A percentile compares a stretch with the other conserved stretches of the same genome.
phyloP scores from a whole-genome alignment of 2,113 vertebrate genomes.

The Lophura nycthemera region DNA sequence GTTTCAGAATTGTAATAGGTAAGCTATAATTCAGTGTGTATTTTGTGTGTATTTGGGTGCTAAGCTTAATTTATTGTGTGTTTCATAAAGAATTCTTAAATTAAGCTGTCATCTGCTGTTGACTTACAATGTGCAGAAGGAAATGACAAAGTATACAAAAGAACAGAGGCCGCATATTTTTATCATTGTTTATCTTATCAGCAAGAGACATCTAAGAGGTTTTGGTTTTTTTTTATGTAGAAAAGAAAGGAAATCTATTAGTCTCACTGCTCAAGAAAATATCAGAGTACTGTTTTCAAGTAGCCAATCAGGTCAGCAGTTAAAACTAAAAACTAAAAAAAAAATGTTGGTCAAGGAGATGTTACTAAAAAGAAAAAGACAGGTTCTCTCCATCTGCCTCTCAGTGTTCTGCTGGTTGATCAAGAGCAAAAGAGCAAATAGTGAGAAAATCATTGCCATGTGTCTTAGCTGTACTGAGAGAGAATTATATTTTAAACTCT shows the following conservation, averaged over 20 bases:
- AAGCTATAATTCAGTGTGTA: neutral
- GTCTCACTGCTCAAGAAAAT: neutral
- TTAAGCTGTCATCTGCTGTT: neutral
- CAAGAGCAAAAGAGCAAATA: neutral
- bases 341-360: neutral
- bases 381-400: neutral
- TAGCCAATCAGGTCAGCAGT: neutral
- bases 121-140: neutral
- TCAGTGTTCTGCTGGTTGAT: neutral
- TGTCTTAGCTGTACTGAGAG: neutral
- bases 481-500: constrained; percentile 2
- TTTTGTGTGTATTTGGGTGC: neutral
- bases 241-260: neutral
- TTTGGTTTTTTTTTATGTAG: neutral
- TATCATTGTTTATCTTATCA: neutral
- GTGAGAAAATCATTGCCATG: neutral
- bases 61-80: neutral
- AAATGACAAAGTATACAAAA: neutral
- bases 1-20: neutral
- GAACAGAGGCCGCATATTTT: neutral
- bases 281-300: neutral
- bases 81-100: neutral
- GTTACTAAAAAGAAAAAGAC: neutral
- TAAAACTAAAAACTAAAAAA: neutral
- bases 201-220: neutral